phyloP scores from a whole-genome alignment of 2,888 invertebrate species.

The Dromius quadrimaculatus region DNA sequence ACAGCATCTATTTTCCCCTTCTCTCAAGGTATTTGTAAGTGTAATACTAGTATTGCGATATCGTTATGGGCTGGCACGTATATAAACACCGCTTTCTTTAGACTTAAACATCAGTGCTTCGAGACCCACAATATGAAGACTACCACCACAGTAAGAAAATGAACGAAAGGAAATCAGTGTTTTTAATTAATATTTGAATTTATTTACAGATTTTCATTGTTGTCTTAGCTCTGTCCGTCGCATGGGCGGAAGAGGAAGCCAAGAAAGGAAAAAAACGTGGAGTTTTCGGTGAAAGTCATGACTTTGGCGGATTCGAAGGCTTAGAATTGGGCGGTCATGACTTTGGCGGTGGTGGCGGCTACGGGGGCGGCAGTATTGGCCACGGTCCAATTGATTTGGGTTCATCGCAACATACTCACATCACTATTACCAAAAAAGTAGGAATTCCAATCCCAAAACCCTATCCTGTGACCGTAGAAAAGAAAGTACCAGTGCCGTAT shows the following conservation, averaged over 20 bases:
- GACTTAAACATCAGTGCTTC: constrained; percentile 34
- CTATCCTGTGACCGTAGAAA: constrained; percentile 68
- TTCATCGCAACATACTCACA: constrained; percentile 60
- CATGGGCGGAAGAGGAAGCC: constrained; percentile 56
- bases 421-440: constrained; percentile 67
- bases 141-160: constrained; percentile 41
- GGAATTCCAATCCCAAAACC: constrained; percentile 70
- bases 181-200: constrained; percentile 17
- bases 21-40: constrained; percentile 10
- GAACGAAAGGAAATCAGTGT: not conserved
- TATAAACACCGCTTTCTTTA: constrained; percentile 45
- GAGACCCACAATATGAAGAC: constrained; percentile 38
- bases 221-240: constrained; percentile 57
- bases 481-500: constrained; percentile 67
- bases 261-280: constrained; percentile 56
- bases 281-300: constrained; percentile 46
- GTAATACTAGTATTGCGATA: constrained; percentile 43
- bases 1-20: constrained; percentile 26
- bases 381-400: constrained; percentile 58
- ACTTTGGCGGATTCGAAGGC: constrained; percentile 40
- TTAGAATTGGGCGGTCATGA: constrained; percentile 34
- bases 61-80: constrained; percentile 29
- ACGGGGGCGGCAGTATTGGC: constrained; percentile 4
- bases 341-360: constrained; percentile 29
- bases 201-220: constrained; percentile 57